Evolutionary conservation across 2,797 vertebrate species (phyloP).

Genomic region (Carcharodon carcharias): DNA sequence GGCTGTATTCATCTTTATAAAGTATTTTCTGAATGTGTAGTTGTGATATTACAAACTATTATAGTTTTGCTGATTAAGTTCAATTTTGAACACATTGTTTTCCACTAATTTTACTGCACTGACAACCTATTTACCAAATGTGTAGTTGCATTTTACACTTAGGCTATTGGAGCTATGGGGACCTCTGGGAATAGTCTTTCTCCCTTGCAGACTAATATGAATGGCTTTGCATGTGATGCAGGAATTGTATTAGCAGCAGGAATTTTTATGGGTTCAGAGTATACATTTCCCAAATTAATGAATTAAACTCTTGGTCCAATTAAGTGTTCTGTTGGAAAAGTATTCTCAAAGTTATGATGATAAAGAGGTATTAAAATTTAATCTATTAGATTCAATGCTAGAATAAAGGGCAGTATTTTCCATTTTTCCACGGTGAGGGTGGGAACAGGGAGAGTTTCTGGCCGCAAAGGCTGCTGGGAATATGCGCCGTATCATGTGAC

Average conservation of each 20-base stretch:
- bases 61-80: neutral
- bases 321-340: neutral
- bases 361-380: neutral
- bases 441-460: no score
- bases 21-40: neutral
- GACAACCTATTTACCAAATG: neutral
- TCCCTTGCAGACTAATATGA: neutral
- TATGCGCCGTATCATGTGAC: no score
- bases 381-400: neutral
- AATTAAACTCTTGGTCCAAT: neutral
- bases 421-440: no score
- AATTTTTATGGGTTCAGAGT: neutral
- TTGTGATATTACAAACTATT: neutral
- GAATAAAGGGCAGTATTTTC: no score
- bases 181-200: neutral
- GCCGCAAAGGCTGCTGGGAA: no score
- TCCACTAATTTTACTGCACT: neutral
- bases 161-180: neutral
- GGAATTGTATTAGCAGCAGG: neutral
- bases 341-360: neutral
- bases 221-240: neutral
- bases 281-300: neutral
- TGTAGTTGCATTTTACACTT: neutral
- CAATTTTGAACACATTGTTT: neutral
- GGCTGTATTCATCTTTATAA: neutral